phyloP scores from a whole-genome alignment of 2,888 invertebrate species.

The Notodonta ziczac region DNA sequence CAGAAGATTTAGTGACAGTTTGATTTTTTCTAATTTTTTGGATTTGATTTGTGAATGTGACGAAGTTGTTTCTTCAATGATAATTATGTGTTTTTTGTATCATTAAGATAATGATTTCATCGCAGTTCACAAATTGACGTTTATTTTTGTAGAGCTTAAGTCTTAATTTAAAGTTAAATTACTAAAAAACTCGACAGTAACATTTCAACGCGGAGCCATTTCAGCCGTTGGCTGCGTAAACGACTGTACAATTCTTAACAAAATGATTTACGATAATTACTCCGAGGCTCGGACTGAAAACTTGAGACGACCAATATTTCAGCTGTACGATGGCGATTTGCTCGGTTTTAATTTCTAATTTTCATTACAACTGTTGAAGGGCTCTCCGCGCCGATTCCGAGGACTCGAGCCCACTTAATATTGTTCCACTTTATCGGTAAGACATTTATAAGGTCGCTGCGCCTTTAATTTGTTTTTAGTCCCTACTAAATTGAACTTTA shows the following conservation, averaged over 20 bases:
- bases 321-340: slow-evolving; percentile 32
- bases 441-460: slow-evolving; percentile 29
- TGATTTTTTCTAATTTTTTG: background rate
- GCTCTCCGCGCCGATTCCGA: slow-evolving; percentile 20
- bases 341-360: slow-evolving; percentile 46
- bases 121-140: too few species aligned
- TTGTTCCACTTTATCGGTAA: slow-evolving; percentile 36
- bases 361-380: slow-evolving; percentile 37
- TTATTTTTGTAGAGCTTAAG: background rate
- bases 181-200: background rate
- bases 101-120: too few species aligned
- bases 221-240: slow-evolving; percentile 13
- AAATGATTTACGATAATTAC: slow-evolving; percentile 36
- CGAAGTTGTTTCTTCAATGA: too few species aligned
- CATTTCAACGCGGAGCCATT: background rate
- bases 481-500: slow-evolving; percentile 18
- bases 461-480: slow-evolving; percentile 37
- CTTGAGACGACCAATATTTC: slow-evolving; percentile 40
- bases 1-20: background rate
- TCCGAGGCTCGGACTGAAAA: slow-evolving; percentile 27
- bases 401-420: slow-evolving; percentile 28
- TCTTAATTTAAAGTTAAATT: background rate
- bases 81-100: too few species aligned
- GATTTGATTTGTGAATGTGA: too few species aligned
- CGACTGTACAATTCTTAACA: slow-evolving; percentile 27